Evolutionary conservation across 2,888 invertebrate species (phyloP), one percentile per base, ranked within the genome.

Genomic region (Caradrina clavipalpis): DNA sequence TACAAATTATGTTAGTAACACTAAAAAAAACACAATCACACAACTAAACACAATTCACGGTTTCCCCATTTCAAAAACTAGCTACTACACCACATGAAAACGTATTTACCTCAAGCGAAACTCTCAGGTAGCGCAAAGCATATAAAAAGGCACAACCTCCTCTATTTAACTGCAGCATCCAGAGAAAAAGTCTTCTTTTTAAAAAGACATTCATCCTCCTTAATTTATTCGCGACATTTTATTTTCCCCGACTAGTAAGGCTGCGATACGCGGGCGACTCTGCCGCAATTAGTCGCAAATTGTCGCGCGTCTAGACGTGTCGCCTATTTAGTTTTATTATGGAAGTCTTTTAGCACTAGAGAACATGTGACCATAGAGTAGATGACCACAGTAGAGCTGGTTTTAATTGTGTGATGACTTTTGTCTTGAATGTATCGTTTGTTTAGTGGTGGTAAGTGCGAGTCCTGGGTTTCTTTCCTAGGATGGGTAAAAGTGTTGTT

Each of bases 231-330:
- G 26, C 55, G 10, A 13, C 77, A 54, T 83, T 73, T 76, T 63
- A 63, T 67, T 70, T 51, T 15, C 54, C 50, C 51, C 19, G 55
- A 53, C 47, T 42, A 56, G 53, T 65, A 8, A 15, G 76, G 49
- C 57, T 55, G 65, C 65, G 17, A 45, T 17, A 53, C 67, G 57
- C 69, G 47, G 53, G 26, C 78, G 61, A 72, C 77, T 60, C 21
- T 19, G 57, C 55, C 75, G 78, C 84, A 82, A 82, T 82, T 83
- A 78, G 72, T 68, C 15, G 68, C 78, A 81, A 82, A 83, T 74
- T 81, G 81, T 81, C 75, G 73, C 82, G 15, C 8, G 84, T 82
- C 81, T 82, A 82, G 81, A 83, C 84, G 55, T n/a, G n/a, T 4
- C 22, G 59, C 57, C 42, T 73, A 57, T 65, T 73, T 73, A 55